Percentiles rank a stretch among this genome's conserved stretches.
Evolutionary conservation across 2,888 invertebrate genomes (phyloP).

Genomic region (Aelia acuminata): DNA sequence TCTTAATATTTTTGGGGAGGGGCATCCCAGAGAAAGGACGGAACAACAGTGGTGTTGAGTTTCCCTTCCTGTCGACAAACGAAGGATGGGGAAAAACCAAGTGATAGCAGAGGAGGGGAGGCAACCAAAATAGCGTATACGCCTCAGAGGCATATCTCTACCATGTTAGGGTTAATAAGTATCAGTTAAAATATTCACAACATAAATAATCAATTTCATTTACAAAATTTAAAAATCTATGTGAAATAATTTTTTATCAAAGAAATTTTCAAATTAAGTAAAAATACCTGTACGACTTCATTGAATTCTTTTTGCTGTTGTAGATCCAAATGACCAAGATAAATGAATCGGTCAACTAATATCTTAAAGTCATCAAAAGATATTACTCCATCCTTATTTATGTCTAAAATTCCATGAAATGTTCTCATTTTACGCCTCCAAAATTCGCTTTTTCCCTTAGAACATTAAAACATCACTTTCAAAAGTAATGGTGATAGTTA

Average conservation of each 20-base stretch:
- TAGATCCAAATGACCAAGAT: slow-evolving; percentile 80
- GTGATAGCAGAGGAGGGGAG: too few relatives aligned
- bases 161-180: too few relatives aligned
- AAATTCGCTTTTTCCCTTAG: slow-evolving; percentile 76
- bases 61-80: too few relatives aligned
- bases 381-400: slow-evolving; percentile 88
- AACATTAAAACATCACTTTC: slow-evolving; percentile 60
- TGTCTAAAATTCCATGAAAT: slow-evolving; percentile 84
- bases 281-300: slow-evolving; percentile 77
- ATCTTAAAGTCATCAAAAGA: slow-evolving; percentile 86
- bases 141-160: too few relatives aligned
- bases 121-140: too few relatives aligned
- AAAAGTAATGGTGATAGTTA: not conserved
- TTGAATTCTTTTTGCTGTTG: slow-evolving; percentile 79
- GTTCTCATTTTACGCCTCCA: slow-evolving; percentile 91
- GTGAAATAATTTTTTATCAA: not conserved
- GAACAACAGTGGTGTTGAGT: too few relatives aligned
- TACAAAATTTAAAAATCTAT: not conserved
- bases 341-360: slow-evolving; percentile 81
- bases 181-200: too few relatives aligned
- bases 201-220: not conserved
- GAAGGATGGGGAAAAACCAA: too few relatives aligned
- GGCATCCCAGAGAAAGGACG: too few relatives aligned
- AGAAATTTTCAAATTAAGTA: not conserved
- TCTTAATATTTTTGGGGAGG: too few relatives aligned